These are phyloP conservation scores for Craseonycteris thonglongyai DNA, from an alignment of 2,113 vertebrate species.

Conservation along the genomic window DNA sequence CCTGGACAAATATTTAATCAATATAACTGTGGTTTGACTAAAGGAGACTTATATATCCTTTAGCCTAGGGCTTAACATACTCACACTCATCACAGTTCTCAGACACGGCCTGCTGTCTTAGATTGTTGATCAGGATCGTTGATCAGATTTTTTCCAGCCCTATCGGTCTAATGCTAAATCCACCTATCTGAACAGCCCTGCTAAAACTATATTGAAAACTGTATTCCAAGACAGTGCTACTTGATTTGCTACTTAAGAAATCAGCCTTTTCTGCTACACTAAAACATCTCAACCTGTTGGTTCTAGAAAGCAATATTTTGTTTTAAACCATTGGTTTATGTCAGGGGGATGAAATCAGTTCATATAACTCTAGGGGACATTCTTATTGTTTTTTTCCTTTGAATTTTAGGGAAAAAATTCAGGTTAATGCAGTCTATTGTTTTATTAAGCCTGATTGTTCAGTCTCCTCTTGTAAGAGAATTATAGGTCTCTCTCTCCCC, in stretches of 20 bases:
- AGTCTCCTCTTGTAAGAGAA: not conserved
- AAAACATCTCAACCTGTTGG: constrained; percentile 23
- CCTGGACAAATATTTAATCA: constrained; percentile 57
- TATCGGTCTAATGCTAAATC: constrained; percentile 58
- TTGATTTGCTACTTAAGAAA: constrained; percentile 58
- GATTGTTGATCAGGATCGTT: too few species aligned
- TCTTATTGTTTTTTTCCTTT: not conserved
- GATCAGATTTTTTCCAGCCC: constrained; percentile 56
- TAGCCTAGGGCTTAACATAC: constrained; percentile 56
- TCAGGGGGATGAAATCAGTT: not conserved
- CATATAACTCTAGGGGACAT: not conserved
- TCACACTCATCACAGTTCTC: constrained; percentile 58
- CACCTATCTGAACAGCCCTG: constrained; percentile 59
- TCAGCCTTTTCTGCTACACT: constrained; percentile 23
- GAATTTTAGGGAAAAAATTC: not conserved
- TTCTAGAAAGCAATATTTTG: not conserved
- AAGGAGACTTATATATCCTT: constrained; percentile 37
- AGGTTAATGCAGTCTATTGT: not conserved
- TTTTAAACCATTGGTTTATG: constrained; percentile 36
- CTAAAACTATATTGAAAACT: constrained; percentile 64
- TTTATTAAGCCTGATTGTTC: not conserved
- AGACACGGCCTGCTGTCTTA: constrained; percentile 61
- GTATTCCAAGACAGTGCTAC: constrained; percentile 54
- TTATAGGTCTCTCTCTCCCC: not conserved
- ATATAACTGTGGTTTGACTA: constrained; percentile 47